A percentile compares a stretch with the other conserved stretches of the same genome.
Evolutionary conservation across 2,888 invertebrate species (phyloP).

Genomic region (Portevinia maculata): DNA sequence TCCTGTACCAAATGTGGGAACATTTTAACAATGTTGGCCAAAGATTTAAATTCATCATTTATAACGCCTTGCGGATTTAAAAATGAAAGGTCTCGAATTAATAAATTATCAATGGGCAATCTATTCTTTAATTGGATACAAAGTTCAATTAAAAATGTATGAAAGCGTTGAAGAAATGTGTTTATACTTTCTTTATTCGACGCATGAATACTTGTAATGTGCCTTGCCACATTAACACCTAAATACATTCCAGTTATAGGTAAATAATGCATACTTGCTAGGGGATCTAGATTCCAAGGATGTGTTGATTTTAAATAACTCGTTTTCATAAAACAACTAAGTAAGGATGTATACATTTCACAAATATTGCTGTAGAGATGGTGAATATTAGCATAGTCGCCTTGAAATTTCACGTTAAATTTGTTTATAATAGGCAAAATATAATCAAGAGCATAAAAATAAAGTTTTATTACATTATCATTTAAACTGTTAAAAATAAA

Average conservation of each 20-base stretch:
- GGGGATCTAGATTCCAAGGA: too few relatives aligned
- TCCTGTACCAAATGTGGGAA: neutral
- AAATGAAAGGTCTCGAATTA: neutral
- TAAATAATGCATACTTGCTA: too few relatives aligned
- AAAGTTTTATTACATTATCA: neutral
- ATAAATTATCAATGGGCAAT: neutral
- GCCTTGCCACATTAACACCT: neutral
- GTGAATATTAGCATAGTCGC: neutral
- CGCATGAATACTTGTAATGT: neutral
- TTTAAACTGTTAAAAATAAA: neutral
- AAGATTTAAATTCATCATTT: neutral
- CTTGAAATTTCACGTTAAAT: conserved; percentile 1
- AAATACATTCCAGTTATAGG: neutral
- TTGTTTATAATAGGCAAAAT: neutral
- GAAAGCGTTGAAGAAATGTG: neutral
- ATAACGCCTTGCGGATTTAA: neutral
- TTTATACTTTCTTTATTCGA: neutral
- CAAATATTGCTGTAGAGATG: neutral
- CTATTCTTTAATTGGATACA: neutral
- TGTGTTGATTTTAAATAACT: neutral
- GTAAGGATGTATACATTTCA: neutral
- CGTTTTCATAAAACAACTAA: neutral
- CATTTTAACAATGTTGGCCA: neutral
- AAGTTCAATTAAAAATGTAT: neutral
- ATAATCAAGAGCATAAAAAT: neutral